These are phyloP conservation scores for Xiphophorus maculatus DNA, from an alignment of 2,113 vertebrate genomes.

Conservation along the genomic window DNA sequence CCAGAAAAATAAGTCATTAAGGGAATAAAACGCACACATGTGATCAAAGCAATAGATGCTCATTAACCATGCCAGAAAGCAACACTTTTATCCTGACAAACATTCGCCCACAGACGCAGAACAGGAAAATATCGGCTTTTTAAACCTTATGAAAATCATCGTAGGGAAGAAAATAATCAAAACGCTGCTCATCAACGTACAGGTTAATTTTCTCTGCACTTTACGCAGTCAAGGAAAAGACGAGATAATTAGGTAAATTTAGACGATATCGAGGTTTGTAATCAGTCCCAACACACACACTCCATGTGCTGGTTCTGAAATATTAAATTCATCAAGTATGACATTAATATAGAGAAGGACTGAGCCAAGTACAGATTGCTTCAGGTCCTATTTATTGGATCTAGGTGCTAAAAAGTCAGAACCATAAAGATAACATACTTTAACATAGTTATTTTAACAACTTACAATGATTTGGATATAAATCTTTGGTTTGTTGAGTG, in stretches of 20 bases:
- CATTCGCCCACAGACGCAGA: background rate
- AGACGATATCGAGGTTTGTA: background rate
- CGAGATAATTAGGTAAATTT: background rate
- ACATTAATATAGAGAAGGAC: background rate
- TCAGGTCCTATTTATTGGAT: background rate
- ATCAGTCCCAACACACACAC: background rate
- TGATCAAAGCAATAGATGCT: constrained; percentile 5
- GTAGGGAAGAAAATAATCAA: background rate
- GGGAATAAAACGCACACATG: background rate
- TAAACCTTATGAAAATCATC: background rate
- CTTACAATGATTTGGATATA: background rate
- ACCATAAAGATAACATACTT: too few relatives aligned
- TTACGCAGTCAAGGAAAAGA: background rate
- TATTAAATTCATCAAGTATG: background rate
- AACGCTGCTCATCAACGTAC: background rate
- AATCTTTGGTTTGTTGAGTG: background rate
- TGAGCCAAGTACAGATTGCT: background rate
- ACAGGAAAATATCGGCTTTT: background rate
- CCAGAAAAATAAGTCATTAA: background rate
- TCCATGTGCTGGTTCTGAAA: background rate
- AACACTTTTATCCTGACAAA: background rate
- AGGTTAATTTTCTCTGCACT: constrained; percentile 4
- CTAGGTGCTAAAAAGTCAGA: background rate
- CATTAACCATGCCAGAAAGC: background rate
- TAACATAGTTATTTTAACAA: background rate